Evolutionary conservation across 2,113 vertebrate genomes (phyloP), one percentile per base, ranked within the genome.

Genomic region (Pterophyllum scalare): DNA sequence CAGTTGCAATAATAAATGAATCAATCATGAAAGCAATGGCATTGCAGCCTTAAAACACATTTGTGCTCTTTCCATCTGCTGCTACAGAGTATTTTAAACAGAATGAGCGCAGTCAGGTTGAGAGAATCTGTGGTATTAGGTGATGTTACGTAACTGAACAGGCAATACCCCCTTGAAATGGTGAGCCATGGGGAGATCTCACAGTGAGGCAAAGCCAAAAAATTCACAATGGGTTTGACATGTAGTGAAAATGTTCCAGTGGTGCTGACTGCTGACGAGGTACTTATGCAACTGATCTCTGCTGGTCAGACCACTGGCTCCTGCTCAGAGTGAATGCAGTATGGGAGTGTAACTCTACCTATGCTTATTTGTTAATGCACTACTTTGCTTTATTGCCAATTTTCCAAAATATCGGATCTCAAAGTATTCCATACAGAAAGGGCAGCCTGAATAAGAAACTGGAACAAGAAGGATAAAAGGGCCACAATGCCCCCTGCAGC

Each of bases 171-270:
- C 56, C 77, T 80, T 78, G 17, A 83, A 81, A 61, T 33, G 9
- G 3, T 28, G 65, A 54, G 74, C 38, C 79, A 74, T 49, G 8
- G 33, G 57, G 38, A 80, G 46, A 70, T 80, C n/a, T 46, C 70
- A 65, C 65, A 56, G 60, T 52, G 35, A 76, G 20, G 22, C 28
- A 33, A 56, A 26, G 79, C 59, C 58, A 65, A 64, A 77, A 75
- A 72, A 76, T 60, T 81, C 84, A 72, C 19, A 72, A 59, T 54
- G 49, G 74, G 57, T 79, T 84, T 85, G 83, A 89, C 89, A 91
- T 92, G 46, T 59, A 75, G 65, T 87, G 84, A 87, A 93, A 85
- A 88, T 89, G 86, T 89, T 84, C 88, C 89, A 43, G 79, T 35
- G 62, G 87, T 81, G 85, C 54, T 85, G 87, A 92, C 82, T 89